A percentile compares a stretch with the other conserved stretches of the same genome.
Evolutionary conservation across 2,113 vertebrate species (phyloP).

Genomic region (Cololabis saira): DNA sequence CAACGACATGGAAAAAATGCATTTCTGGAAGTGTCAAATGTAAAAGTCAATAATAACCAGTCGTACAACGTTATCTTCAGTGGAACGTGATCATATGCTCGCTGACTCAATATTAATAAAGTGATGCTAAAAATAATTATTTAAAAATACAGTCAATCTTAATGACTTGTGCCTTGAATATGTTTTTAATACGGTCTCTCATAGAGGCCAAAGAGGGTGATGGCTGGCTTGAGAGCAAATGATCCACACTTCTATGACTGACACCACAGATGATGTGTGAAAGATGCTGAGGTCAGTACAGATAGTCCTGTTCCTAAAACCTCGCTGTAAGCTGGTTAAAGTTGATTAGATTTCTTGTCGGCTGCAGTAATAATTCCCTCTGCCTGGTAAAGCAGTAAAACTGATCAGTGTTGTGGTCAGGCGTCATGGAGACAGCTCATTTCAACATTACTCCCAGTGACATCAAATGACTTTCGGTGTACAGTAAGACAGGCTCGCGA

Average conservation of each 20-base stretch:
- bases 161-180: too few species aligned
- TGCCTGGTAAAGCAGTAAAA: conserved; percentile 17
- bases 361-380: conserved; percentile 37
- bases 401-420: conserved; percentile 3
- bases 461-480: conserved; percentile 3
- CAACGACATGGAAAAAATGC: too few species aligned
- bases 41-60: too few species aligned
- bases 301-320: conserved; percentile 27
- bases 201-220: too few species aligned
- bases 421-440: background rate
- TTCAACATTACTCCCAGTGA: background rate
- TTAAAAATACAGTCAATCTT: too few species aligned
- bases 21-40: too few species aligned
- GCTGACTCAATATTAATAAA: too few species aligned
- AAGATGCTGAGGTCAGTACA: conserved; percentile 30
- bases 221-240: too few species aligned
- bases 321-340: conserved; percentile 24
- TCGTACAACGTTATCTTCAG: too few species aligned
- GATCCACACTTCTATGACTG: background rate
- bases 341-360: conserved; percentile 32
- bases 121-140: too few species aligned
- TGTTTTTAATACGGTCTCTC: too few species aligned
- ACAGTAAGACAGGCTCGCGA: conserved; percentile 1
- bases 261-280: conserved; percentile 6
- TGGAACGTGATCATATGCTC: too few species aligned